Percentiles rank a stretch among this genome's conserved stretches.
These are phyloP conservation scores for Brachionus paranguensis DNA, from an alignment of 1,140 invertebrate genomes.

Conservation along the genomic window DNA sequence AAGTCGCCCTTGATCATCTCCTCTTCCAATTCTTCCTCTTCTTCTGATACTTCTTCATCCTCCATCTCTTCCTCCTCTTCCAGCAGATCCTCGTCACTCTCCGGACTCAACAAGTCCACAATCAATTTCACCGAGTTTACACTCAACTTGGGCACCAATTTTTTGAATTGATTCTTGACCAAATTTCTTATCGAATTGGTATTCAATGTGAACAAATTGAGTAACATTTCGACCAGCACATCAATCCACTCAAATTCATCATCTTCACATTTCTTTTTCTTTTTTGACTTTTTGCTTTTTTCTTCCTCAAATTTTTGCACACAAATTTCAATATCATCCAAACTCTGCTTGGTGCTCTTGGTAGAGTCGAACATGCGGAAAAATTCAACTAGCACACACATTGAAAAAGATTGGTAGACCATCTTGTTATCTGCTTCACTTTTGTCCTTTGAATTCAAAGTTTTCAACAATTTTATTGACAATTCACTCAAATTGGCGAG, in stretches of 20 bases:
- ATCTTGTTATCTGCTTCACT: background rate
- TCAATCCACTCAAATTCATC: slow-evolving; percentile 8
- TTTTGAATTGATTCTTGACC: slow-evolving; percentile 27
- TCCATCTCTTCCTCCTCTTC: background rate
- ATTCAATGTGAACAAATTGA: slow-evolving; percentile 23
- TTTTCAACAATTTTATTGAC: background rate
- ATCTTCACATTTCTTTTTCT: background rate
- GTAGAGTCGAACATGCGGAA: slow-evolving; percentile 27
- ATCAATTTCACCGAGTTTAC: slow-evolving; percentile 10
- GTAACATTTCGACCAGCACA: slow-evolving; percentile 31
- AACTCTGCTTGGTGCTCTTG: background rate
- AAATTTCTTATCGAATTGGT: background rate
- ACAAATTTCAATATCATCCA: slow-evolving; percentile 30
- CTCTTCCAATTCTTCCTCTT: slow-evolving; percentile 20
- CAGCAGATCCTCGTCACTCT: background rate
- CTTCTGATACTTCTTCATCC: background rate
- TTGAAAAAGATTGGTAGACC: slow-evolving; percentile 7
- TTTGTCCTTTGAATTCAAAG: background rate
- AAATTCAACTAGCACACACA: slow-evolving; percentile 12
- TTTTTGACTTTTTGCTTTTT: slow-evolving; percentile 18
- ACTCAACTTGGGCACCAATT: slow-evolving; percentile 1
- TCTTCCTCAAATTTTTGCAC: background rate
- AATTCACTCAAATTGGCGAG: background rate
- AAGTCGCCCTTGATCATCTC: background rate
- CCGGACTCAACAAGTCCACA: background rate